phyloP scores from a whole-genome alignment of 1,140 invertebrate genomes.

The Macrocentrus cingulum region DNA sequence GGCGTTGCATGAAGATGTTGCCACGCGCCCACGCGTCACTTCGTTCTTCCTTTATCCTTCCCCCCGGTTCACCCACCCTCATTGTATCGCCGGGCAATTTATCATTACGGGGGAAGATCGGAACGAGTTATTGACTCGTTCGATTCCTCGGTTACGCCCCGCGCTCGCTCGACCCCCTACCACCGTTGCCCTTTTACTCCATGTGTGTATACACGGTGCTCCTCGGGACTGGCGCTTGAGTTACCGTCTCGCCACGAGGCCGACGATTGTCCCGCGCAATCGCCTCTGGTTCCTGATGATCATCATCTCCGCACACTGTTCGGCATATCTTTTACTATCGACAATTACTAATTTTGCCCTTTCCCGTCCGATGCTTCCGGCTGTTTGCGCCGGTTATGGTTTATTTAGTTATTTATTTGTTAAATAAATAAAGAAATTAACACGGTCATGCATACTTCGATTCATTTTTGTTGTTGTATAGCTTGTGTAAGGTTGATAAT shows the following conservation, averaged over 20 bases:
- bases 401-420: too few species aligned
- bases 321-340: too few species aligned
- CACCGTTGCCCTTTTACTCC: not conserved
- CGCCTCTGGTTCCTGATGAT: not conserved
- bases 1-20: constrained; percentile 49
- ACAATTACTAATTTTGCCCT: too few species aligned
- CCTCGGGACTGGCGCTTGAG: constrained; percentile 26
- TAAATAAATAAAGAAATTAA: too few species aligned
- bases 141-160: constrained; percentile 53
- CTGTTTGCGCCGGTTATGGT: too few species aligned
- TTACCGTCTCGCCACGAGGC: constrained; percentile 46
- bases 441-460: too few species aligned
- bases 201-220: not conserved
- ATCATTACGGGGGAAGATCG: constrained; percentile 45
- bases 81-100: constrained; percentile 45
- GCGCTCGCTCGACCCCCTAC: constrained; percentile 23
- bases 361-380: too few species aligned
- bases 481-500: too few species aligned
- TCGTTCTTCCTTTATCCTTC: not conserved
- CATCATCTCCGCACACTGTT: too few species aligned
- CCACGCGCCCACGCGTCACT: constrained; percentile 31
- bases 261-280: constrained; percentile 4
- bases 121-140: constrained; percentile 54
- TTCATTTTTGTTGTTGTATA: too few species aligned
- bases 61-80: constrained; percentile 39